Conservation (phyloP, 2,888 invertebrate genomes). For the Ormia ochracea region DNA sequence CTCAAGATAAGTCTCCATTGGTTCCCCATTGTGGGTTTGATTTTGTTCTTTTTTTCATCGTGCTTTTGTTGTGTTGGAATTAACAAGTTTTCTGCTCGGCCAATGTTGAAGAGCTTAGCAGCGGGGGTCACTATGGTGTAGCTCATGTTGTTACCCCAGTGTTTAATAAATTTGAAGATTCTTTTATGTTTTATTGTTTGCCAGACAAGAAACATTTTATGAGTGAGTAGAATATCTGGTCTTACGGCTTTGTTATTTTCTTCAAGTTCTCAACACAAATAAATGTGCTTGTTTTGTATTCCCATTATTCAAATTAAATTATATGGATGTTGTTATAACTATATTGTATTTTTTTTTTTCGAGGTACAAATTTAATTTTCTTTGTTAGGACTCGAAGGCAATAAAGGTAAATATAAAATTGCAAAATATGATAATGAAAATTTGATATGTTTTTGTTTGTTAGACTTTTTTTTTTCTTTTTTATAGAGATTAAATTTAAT, state of each 20-base stretch:
- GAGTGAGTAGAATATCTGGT: background rate
- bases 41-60: constrained; percentile 1
- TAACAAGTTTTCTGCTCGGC: constrained; percentile 35
- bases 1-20: constrained; percentile 12
- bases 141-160: background rate
- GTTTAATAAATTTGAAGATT: constrained; percentile 6
- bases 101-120: background rate
- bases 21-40: background rate
- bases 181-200: background rate
- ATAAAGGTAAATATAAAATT: constrained; percentile 47
- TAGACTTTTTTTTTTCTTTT: constrained; percentile 62
- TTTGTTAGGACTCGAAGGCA: constrained; percentile 32
- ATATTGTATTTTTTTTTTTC: constrained; percentile 62
- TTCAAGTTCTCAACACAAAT: background rate
- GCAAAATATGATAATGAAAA: constrained; percentile 42
- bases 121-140: background rate
- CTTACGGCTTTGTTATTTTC: background rate
- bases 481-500: constrained; percentile 60
- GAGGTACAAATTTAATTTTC: constrained; percentile 30
- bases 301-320: constrained; percentile 74
- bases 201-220: background rate
- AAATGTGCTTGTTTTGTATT: constrained; percentile 63
- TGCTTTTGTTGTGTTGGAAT: constrained; percentile 2
- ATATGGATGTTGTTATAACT: constrained; percentile 63
- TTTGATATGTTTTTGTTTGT: constrained; percentile 35